phyloP scores from a whole-genome alignment of 2,888 invertebrate genomes.

The Microplitis manilae region DNA sequence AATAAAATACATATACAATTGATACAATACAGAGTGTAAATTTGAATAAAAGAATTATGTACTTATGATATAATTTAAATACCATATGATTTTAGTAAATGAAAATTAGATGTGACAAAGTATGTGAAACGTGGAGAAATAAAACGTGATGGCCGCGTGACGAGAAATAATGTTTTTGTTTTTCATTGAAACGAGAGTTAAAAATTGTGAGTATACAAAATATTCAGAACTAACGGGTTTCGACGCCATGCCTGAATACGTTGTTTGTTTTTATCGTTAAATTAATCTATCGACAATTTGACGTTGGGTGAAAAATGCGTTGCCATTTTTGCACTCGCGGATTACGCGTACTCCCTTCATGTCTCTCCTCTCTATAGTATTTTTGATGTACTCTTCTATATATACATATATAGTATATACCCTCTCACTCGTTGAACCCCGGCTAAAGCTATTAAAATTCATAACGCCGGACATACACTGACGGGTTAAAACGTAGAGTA shows the following conservation, averaged over 20 bases:
- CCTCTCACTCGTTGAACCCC: slow-evolving; percentile 55
- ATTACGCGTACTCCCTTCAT: slow-evolving; percentile 41
- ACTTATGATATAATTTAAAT: too few relatives aligned
- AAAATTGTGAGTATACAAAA: slow-evolving; percentile 30
- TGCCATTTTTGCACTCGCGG: slow-evolving; percentile 63
- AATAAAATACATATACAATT: too few relatives aligned
- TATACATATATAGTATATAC: slow-evolving; percentile 31
- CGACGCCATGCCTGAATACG: slow-evolving; percentile 27
- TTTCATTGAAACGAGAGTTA: slow-evolving; percentile 20
- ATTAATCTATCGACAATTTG: slow-evolving; percentile 71
- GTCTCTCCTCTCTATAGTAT: slow-evolving; percentile 46
- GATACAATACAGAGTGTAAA: too few relatives aligned
- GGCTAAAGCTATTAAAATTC: slow-evolving; percentile 72
- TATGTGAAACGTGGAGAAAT: background rate
- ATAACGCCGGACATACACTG: slow-evolving; percentile 71
- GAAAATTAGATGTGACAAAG: background rate
- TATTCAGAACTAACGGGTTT: slow-evolving; percentile 34
- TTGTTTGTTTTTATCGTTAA: slow-evolving; percentile 63
- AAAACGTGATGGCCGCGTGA: slow-evolving; percentile 1
- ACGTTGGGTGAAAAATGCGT: slow-evolving; percentile 53
- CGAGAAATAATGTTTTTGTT: slow-evolving; percentile 24
- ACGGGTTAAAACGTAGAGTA: slow-evolving; percentile 63
- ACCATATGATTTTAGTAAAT: background rate
- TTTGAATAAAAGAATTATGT: too few relatives aligned
- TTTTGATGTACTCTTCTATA: slow-evolving; percentile 14